Evolutionary conservation across 1,140 invertebrate species (phyloP).

Genomic region (Plectus sambesii): DNA sequence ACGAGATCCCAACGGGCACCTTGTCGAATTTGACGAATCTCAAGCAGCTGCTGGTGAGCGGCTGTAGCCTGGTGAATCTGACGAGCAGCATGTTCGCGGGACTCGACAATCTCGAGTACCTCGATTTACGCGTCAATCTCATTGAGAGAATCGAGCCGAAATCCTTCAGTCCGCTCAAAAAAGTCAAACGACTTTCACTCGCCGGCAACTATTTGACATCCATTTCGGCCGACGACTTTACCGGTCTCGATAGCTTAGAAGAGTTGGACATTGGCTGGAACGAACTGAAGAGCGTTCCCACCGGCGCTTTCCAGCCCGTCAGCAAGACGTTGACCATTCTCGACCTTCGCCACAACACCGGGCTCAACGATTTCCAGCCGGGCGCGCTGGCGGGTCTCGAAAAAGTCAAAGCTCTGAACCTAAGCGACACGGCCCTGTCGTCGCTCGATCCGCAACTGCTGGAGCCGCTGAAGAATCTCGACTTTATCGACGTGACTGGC

Average conservation of each 20-base stretch:
- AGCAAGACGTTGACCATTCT: slow-evolving; percentile 13
- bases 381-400: not conserved
- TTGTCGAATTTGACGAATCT: slow-evolving; percentile 15
- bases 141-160: slow-evolving; percentile 19
- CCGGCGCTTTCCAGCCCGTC: slow-evolving; percentile 11
- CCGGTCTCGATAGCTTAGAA: slow-evolving; percentile 10
- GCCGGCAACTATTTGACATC: slow-evolving; percentile 26
- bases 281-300: slow-evolving; percentile 14
- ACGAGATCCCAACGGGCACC: slow-evolving; percentile 11
- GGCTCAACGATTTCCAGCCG: slow-evolving; percentile 9
- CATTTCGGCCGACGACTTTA: slow-evolving; percentile 8
- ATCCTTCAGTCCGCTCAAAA: slow-evolving; percentile 21
- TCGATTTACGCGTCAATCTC: no score
- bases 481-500: slow-evolving; percentile 8
- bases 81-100: no score
- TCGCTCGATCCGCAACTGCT: not conserved
- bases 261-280: slow-evolving; percentile 24
- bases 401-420: slow-evolving; percentile 11
- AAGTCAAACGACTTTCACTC: slow-evolving; percentile 14
- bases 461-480: slow-evolving; percentile 6
- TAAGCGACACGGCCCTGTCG: slow-evolving; percentile 16
- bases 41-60: slow-evolving; percentile 14
- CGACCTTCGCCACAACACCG: slow-evolving; percentile 20
- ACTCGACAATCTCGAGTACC: no score
- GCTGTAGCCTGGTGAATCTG: no score